A percentile compares a stretch with the other conserved stretches of the same genome.
Evolutionary conservation across 1,140 invertebrate genomes (phyloP).

Genomic region (Asobara japonica): DNA sequence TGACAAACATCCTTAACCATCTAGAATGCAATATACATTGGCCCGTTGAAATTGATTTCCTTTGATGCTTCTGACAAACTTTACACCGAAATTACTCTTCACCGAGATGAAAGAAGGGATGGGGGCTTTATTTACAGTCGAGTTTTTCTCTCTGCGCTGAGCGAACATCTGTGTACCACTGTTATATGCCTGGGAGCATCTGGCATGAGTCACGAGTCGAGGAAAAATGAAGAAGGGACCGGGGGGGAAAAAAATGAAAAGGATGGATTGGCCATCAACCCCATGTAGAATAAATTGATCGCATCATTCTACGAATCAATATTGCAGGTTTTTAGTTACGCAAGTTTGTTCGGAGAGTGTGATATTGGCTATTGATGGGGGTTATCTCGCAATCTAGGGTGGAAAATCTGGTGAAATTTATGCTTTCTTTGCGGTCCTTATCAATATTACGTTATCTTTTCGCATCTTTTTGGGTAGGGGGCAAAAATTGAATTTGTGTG

Average conservation of each 20-base stretch:
- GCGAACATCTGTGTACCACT: conserved; percentile 1
- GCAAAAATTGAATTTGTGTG: too few species aligned
- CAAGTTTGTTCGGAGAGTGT: too few species aligned
- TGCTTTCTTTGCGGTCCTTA: too few species aligned
- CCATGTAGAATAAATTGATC: too few species aligned
- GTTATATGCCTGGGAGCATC: conserved; percentile 36
- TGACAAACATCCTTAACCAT: neutral
- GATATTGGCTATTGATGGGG: too few species aligned
- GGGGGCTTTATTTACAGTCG: neutral
- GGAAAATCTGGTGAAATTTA: too few species aligned
- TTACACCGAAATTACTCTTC: neutral
- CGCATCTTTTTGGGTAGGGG: too few species aligned
- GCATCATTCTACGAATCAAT: too few species aligned
- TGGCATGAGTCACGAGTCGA: conserved; percentile 45
- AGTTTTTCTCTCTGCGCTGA: conserved; percentile 1
- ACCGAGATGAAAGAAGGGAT: neutral
- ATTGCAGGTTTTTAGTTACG: too few species aligned
- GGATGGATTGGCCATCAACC: neutral
- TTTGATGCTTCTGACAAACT: neutral
- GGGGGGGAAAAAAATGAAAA: neutral
- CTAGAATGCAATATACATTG: neutral
- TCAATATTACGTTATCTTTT: too few species aligned
- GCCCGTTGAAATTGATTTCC: neutral
- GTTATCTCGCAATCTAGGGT: too few species aligned
- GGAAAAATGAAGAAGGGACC: conserved; percentile 27